phyloP scores from a whole-genome alignment of 2,797 vertebrate species.

The Cryptoprocta ferox region DNA sequence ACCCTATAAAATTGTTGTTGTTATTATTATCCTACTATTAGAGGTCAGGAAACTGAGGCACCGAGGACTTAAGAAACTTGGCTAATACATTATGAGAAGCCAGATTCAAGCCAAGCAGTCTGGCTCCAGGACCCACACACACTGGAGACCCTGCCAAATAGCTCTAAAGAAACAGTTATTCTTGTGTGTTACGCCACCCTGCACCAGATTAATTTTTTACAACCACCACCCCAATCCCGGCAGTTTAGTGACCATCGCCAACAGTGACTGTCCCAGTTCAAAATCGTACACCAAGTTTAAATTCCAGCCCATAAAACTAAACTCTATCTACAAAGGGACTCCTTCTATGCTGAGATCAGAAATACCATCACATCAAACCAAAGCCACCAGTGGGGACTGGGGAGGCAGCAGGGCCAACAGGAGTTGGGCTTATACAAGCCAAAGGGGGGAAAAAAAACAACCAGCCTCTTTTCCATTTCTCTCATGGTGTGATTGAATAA shows the following conservation, averaged over 20 bases:
- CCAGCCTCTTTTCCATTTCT: not conserved
- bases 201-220: conserved; percentile 15
- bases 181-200: not conserved
- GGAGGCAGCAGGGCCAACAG: not conserved
- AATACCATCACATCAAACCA: not conserved
- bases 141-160: not conserved
- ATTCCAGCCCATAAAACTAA: conserved; percentile 21
- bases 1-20: not conserved
- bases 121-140: not conserved
- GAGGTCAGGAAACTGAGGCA: not conserved
- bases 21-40: conserved; percentile 22
- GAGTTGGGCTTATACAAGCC: not conserved
- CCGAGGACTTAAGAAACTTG: not conserved
- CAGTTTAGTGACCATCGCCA: not conserved
- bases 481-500: not conserved
- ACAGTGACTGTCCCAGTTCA: not conserved
- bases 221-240: not conserved
- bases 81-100: not conserved
- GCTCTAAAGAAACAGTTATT: conserved; percentile 10
- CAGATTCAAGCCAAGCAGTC: conserved; percentile 9
- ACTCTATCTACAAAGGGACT: not conserved
- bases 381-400: not conserved
- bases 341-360: not conserved
- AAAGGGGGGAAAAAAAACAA: not conserved
- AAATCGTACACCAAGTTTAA: not conserved